Conservation (phyloP, 2,113 vertebrate genomes). For the Lepisosteus oculatus region DNA sequence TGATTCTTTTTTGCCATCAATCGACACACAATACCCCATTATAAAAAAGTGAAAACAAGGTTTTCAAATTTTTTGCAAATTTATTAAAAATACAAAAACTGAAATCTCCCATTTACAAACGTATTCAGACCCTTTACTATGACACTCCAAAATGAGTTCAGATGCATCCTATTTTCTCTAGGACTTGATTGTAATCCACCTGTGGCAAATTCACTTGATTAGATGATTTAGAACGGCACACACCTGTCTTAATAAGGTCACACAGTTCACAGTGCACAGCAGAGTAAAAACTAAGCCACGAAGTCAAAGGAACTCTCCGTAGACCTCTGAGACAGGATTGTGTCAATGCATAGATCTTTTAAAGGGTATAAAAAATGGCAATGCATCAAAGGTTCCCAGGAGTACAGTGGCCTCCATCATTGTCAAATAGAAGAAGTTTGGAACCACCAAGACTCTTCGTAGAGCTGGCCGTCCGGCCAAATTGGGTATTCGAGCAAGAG, state of each 20-base stretch:
- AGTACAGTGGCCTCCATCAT: too few species aligned
- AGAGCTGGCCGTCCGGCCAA: too few species aligned
- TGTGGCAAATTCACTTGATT: conserved; percentile 1
- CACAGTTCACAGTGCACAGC: conserved; percentile 3
- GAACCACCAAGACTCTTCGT: too few species aligned
- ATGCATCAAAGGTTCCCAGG: too few species aligned
- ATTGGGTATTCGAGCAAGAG: too few species aligned
- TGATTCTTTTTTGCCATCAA: too few species aligned
- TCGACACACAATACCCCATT: neutral
- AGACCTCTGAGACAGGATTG: conserved; percentile 7
- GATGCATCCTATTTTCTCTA: neutral
- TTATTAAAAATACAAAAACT: conserved; percentile 3
- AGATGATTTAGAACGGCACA: conserved; percentile 3
- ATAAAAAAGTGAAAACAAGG: neutral
- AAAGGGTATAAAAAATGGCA: neutral
- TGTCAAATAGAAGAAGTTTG: too few species aligned
- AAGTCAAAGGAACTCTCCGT: conserved; percentile 6
- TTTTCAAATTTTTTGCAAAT: neutral
- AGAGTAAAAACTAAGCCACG: conserved; percentile 2
- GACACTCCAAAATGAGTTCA: neutral
- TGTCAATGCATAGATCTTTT: neutral
- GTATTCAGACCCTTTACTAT: conserved; percentile 1
- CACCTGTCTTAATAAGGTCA: neutral
- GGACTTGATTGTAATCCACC: neutral
- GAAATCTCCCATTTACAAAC: neutral